Evolutionary conservation across 2,113 vertebrate species (phyloP).

Genomic region (Ursus arctos): DNA sequence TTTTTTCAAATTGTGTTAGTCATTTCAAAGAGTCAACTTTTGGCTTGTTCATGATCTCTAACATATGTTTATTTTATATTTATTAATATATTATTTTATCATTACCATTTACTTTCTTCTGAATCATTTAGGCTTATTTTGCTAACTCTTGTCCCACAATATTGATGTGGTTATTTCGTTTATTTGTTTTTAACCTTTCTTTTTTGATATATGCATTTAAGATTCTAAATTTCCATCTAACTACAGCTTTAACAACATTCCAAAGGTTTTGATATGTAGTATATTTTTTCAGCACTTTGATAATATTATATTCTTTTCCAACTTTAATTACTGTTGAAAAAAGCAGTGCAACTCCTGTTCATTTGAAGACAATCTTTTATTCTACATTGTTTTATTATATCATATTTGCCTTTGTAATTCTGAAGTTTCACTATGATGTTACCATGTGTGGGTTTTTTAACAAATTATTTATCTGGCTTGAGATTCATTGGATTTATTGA

Average conservation of each 20-base stretch:
- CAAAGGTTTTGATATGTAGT: neutral
- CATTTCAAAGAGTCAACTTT: neutral
- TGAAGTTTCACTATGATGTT: neutral
- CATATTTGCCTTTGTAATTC: neutral
- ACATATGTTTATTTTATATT: neutral
- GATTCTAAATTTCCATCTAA: neutral
- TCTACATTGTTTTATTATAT: neutral
- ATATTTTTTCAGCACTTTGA: neutral
- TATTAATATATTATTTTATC: neutral
- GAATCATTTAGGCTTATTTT: neutral
- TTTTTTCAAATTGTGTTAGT: neutral
- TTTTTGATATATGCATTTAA: neutral
- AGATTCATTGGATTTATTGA: neutral
- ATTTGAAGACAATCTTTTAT: conserved; percentile 39
- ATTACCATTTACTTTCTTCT: neutral
- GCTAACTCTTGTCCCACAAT: neutral
- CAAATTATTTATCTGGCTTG: neutral
- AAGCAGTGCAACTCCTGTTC: neutral
- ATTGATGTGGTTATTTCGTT: neutral
- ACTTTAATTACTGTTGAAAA: neutral
- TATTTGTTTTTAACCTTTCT: neutral
- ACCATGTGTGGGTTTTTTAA: neutral
- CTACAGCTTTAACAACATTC: neutral
- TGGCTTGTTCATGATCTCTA: neutral
- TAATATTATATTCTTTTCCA: neutral